These are phyloP conservation scores for Sipha flava DNA, from an alignment of 1,140 invertebrate species.

Conservation along the genomic window DNA sequence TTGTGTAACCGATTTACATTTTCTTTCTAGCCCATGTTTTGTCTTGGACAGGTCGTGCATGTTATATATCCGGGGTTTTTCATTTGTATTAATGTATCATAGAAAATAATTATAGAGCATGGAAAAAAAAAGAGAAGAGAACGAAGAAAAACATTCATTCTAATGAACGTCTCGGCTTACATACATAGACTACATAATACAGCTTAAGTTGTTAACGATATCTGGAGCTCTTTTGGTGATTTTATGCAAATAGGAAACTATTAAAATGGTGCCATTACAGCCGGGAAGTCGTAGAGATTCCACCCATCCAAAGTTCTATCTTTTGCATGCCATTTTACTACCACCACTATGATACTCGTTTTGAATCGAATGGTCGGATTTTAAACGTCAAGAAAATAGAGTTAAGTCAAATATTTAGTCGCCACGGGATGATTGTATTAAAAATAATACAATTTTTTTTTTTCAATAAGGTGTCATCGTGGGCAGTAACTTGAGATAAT, in stretches of 20 bases:
- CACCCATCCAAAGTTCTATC: too few species aligned
- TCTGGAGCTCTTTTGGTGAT: conserved; percentile 8
- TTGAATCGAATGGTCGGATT: too few species aligned
- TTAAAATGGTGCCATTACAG: conserved; percentile 13
- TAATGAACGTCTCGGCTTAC: background rate
- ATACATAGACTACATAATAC: background rate
- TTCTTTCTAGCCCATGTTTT: background rate
- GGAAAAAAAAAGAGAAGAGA: background rate
- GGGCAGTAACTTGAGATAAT: too few species aligned
- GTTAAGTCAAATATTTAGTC: too few species aligned
- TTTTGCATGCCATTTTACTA: too few species aligned
- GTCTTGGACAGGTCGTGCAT: background rate
- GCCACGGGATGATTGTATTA: too few species aligned
- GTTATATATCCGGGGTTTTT: background rate
- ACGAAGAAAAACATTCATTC: background rate
- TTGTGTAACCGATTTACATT: background rate
- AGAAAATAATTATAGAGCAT: background rate
- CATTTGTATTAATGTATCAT: background rate
- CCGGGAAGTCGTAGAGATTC: too few species aligned
- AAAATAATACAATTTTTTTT: too few species aligned
- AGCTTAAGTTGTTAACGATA: conserved; percentile 29
- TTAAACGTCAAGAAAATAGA: too few species aligned
- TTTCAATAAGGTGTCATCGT: too few species aligned
- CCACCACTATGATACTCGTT: too few species aligned
- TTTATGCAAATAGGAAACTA: conserved; percentile 30